Evolutionary conservation across 2,888 invertebrate genomes (phyloP).

Genomic region (Bombylius major): DNA sequence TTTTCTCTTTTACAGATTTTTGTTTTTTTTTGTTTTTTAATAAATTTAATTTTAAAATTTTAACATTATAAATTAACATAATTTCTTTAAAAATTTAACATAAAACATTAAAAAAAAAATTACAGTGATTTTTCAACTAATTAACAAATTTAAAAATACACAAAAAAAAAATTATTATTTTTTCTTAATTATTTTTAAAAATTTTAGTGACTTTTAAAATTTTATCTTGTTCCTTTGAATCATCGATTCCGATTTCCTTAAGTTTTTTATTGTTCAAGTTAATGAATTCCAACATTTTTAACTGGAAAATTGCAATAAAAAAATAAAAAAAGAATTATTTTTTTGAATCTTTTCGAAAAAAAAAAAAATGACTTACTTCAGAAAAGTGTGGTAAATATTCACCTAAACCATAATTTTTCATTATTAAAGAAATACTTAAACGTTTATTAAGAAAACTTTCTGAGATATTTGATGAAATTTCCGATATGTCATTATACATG

Average conservation of each 20-base stretch:
- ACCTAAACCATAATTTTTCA: background rate
- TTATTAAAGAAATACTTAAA: background rate
- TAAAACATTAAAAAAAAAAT: too few species aligned
- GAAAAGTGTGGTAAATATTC: background rate
- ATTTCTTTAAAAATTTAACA: too few species aligned
- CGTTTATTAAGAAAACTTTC: background rate
- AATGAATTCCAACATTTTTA: background rate
- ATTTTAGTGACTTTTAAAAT: background rate
- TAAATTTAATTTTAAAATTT: too few species aligned
- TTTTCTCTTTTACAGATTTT: too few species aligned
- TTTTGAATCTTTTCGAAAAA: too few species aligned
- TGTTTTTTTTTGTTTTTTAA: too few species aligned
- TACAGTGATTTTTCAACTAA: too few species aligned
- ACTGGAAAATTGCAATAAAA: background rate
- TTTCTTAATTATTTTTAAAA: background rate
- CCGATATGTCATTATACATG: background rate
- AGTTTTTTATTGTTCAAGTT: background rate
- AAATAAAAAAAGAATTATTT: too few species aligned
- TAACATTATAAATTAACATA: too few species aligned
- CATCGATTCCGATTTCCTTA: background rate
- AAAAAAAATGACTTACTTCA: background rate
- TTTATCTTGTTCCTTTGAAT: background rate
- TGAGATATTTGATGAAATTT: background rate
- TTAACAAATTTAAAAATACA: too few species aligned
- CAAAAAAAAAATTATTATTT: too few species aligned